Conservation (phyloP, 2,797 vertebrate genomes). For the Acipenser transmontanus region DNA sequence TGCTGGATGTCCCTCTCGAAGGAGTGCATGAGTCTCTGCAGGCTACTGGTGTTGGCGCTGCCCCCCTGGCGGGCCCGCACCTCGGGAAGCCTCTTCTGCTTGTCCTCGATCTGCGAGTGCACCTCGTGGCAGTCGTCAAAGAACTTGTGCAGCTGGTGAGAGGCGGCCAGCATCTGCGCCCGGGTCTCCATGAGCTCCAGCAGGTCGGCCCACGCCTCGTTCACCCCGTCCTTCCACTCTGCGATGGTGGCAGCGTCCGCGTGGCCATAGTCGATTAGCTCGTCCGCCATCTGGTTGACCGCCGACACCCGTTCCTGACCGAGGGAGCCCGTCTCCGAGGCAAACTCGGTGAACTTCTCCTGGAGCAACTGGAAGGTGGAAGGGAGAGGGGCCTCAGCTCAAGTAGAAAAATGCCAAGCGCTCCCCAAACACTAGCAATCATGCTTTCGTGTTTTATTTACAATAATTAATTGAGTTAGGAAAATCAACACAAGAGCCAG, state of each 20-base stretch:
- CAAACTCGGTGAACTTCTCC: constrained; percentile 65
- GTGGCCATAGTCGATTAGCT: constrained; percentile 90
- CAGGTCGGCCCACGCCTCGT: constrained; percentile 90
- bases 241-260: constrained; percentile 84
- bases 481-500: too few species aligned
- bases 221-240: constrained; percentile 91
- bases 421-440: too few species aligned
- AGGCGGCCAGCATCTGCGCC: constrained; percentile 83
- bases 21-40: constrained; percentile 77
- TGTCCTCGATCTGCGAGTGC: constrained; percentile 81
- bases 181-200: constrained; percentile 91
- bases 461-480: too few species aligned
- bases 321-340: constrained; percentile 51
- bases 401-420: too few species aligned
- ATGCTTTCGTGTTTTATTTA: too few species aligned
- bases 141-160: constrained; percentile 89
- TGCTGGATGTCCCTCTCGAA: constrained; percentile 91
- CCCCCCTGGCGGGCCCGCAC: constrained; percentile 65
- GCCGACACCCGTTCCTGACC: constrained; percentile 63
- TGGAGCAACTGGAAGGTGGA: constrained; percentile 48
- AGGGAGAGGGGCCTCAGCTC: too few species aligned
- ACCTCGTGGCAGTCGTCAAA: constrained; percentile 86
- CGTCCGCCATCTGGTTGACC: constrained; percentile 91
- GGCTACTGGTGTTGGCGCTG: constrained; percentile 66
- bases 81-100: constrained; percentile 74